These are phyloP conservation scores for Marasmarcha lunaedactyla DNA, from an alignment of 2,888 invertebrate species.

Conservation along the genomic window DNA sequence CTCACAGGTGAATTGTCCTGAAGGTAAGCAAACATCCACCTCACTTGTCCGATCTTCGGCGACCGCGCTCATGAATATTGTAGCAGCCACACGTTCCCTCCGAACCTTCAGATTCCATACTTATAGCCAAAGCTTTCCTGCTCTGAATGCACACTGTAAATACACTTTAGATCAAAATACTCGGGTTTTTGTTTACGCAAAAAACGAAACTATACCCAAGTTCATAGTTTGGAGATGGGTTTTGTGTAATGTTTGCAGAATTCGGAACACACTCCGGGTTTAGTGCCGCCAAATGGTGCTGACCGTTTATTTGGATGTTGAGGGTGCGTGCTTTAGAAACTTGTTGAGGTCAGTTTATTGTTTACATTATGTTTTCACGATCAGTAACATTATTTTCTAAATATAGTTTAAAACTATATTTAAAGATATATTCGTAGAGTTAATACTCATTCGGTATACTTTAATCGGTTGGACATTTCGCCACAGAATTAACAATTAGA, in stretches of 20 bases:
- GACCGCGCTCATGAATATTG: slow-evolving; percentile 47
- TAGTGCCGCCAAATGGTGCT: background rate
- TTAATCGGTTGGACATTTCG: no score
- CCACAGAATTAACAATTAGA: no score
- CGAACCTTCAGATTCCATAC: slow-evolving; percentile 41
- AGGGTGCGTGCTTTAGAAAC: background rate
- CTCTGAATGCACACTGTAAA: slow-evolving; percentile 10
- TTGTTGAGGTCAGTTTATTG: background rate
- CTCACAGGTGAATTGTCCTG: no score
- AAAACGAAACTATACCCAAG: slow-evolving; percentile 14
- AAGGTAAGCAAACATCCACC: slow-evolving; percentile 21
- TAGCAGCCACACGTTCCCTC: slow-evolving; percentile 34
- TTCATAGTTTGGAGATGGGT: slow-evolving; percentile 1
- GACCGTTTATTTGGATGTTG: background rate
- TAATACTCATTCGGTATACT: no score
- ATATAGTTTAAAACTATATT: no score
- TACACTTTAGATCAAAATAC: slow-evolving; percentile 14
- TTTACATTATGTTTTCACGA: no score
- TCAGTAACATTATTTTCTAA: no score
- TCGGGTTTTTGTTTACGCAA: slow-evolving; percentile 18
- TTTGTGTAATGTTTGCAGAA: background rate
- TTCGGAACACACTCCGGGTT: background rate
- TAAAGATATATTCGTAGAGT: no score
- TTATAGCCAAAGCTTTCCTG: slow-evolving; percentile 29
- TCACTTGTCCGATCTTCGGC: background rate